Evolutionary conservation across 1,140 invertebrate species (phyloP), one percentile per base, ranked within the genome.

Genomic region (Cotesia typhae): DNA sequence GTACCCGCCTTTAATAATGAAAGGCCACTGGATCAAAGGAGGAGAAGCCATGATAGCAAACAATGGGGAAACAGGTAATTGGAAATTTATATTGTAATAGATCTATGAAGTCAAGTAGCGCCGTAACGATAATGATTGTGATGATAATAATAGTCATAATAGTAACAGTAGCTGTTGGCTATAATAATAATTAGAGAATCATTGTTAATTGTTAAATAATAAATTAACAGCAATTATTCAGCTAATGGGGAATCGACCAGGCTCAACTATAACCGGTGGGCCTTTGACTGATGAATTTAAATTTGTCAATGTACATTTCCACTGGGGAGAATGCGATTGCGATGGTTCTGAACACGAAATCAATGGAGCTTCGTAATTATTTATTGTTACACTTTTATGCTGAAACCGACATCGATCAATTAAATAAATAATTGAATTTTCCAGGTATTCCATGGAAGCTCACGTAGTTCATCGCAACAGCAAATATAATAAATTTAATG

Each of bases 291-390:
- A 91, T 20, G 83, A 84, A 0, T 96, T 93, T 76, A 88, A 91
- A 61, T 93, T 96, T 69, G 84, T 89, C 38, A 91, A 94, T 72
- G 88, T 94, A 72, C 94, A 96, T 82, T 94, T 96, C 79, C 95
- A 96, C 80, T 96, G 95, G 94, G 93, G 93, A 0, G 88, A 90
- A 9, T 90, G 92, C 67, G 89, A 94, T 75, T 90, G 89, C 73
- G 85, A 87, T 37, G 95, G 95, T 9, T 94, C 93, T 36, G 95
- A 97, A 84, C 95, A 96, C 80, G 91, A 90, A 3, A 89, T 96
- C 47, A 92, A 94, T 79, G 88, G 89, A 36, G 79, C 79, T 59
- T 84, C 80, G 81, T 83, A 37, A 68, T 47, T 6, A 12, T 59
- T 72, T 53, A 12, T 68, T 65, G 12, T 38, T 14, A 37, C 1